These are phyloP conservation scores for Formicarius rufipectus DNA, from an alignment of 2,113 vertebrate genomes.

Conservation along the genomic window DNA sequence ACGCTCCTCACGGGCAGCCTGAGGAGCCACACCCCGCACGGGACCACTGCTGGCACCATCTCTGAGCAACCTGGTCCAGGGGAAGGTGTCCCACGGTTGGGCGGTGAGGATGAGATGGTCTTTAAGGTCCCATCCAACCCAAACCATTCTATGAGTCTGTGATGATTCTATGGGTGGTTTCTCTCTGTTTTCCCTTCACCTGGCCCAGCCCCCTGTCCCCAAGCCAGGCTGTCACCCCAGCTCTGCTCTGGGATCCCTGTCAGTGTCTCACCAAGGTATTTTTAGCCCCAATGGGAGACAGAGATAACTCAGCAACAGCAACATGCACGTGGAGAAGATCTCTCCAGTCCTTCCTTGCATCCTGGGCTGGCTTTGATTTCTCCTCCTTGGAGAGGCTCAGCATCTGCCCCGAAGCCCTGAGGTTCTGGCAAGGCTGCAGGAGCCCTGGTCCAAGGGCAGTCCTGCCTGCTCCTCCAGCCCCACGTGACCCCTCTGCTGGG, in stretches of 20 bases:
- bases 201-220: not conserved
- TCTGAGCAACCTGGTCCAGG: accelerated
- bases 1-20: not conserved
- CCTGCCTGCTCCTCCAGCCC: not conserved
- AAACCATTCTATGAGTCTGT: accelerated
- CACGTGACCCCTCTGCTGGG: accelerated
- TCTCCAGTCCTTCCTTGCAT: not conserved
- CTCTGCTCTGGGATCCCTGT: not conserved
- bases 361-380: not conserved
- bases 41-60: not conserved
- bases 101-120: not conserved
- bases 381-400: not conserved
- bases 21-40: accelerated
- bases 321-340: accelerated
- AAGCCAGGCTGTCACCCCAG: not conserved
- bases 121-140: not conserved
- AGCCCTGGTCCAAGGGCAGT: not conserved
- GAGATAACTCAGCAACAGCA: not conserved
- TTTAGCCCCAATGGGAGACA: not conserved
- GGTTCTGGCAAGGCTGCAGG: not conserved
- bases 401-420: not conserved
- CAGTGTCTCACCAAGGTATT: not conserved
- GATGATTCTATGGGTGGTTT: not conserved
- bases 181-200: accelerated
- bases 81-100: not conserved